These are phyloP conservation scores for Drosophila busckii DNA, from an alignment of 1,140 invertebrate genomes.

Conservation along the genomic window DNA sequence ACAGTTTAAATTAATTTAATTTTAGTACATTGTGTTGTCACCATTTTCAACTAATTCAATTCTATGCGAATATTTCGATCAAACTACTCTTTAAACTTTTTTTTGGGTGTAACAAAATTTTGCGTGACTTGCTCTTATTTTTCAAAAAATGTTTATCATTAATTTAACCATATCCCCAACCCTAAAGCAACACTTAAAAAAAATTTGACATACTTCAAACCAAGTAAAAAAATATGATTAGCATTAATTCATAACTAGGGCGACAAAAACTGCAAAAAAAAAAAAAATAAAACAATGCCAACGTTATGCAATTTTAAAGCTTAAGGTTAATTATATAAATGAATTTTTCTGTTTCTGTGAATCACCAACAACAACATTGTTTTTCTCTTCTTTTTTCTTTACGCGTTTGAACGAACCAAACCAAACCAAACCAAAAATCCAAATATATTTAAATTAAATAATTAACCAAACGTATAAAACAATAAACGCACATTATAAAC, in stretches of 20 bases:
- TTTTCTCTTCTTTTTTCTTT: conserved; percentile 79
- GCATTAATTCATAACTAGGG: conserved; percentile 12
- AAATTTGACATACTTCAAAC: conserved; percentile 6
- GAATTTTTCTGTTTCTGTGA: conserved; percentile 77
- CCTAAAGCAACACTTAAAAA: conserved; percentile 20
- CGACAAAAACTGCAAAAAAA: conserved; percentile 28
- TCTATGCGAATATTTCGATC: conserved; percentile 7
- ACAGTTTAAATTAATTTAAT: background rate
- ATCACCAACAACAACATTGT: conserved; percentile 78
- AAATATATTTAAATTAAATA: conserved; percentile 19
- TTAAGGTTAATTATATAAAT: conserved; percentile 76
- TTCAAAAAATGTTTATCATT: conserved; percentile 15
- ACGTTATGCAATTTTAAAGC: conserved; percentile 63
- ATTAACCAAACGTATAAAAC: conserved; percentile 26
- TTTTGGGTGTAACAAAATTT: conserved; percentile 76
- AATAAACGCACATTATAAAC: conserved; percentile 20
- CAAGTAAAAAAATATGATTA: conserved; percentile 7
- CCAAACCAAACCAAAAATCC: conserved; percentile 20
- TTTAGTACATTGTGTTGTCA: conserved; percentile 27
- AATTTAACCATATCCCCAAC: conserved; percentile 15
- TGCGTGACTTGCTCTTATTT: conserved; percentile 37
- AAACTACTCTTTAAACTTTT: conserved; percentile 25
- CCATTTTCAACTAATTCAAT: conserved; percentile 21
- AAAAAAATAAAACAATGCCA: conserved; percentile 22
- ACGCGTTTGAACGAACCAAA: conserved; percentile 66